Evolutionary conservation across 1,140 invertebrate species (phyloP).

Genomic region (Bombus soroeensis): DNA sequence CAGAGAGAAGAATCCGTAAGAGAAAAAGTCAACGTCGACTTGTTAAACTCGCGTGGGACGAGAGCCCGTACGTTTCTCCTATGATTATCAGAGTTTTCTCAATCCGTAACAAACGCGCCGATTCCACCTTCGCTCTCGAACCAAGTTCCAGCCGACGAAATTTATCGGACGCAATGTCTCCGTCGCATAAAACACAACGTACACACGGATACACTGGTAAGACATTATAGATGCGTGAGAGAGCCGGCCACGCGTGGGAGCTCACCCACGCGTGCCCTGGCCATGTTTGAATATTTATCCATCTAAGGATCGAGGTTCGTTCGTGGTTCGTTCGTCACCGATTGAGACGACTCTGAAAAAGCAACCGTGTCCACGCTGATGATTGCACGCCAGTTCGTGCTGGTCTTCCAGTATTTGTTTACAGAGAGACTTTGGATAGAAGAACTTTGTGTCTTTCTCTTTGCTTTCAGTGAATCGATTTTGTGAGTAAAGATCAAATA

Average conservation of each 20-base stretch:
- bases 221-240: constrained; percentile 62
- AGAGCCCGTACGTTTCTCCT: constrained; percentile 12
- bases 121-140: not conserved
- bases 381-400: not conserved
- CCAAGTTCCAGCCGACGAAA: constrained; percentile 22
- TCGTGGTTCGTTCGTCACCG: not conserved
- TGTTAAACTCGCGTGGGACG: constrained; percentile 5
- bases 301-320: not conserved
- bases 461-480: not conserved
- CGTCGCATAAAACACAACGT: constrained; percentile 16
- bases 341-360: constrained; percentile 17
- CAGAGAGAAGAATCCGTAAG: not conserved
- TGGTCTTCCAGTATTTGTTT: not conserved
- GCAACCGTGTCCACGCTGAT: not conserved
- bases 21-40: not conserved
- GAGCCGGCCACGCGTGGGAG: constrained; percentile 52
- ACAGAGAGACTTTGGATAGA: not conserved
- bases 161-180: constrained; percentile 54
- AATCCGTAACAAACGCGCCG: constrained; percentile 14
- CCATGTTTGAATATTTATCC: constrained; percentile 67
- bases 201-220: constrained; percentile 14
- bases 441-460: not conserved
- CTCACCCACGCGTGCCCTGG: constrained; percentile 59
- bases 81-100: constrained; percentile 12
- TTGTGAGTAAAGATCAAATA: not conserved